Base-by-base conservation (phyloP, 2,888 invertebrate genomes). In the Malthinus seriepunctatus region DNA sequence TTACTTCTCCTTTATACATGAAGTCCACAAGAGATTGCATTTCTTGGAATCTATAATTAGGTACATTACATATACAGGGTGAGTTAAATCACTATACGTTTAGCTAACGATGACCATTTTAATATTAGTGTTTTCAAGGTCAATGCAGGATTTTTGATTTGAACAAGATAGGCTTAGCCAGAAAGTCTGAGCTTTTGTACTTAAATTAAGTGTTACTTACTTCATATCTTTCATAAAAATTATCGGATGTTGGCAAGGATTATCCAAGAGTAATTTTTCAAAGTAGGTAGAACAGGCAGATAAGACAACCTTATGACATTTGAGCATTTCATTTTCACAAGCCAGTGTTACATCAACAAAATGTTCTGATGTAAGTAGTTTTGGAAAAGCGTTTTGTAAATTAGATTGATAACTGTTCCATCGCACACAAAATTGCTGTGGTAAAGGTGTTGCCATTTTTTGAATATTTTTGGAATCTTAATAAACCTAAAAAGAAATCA, bases 1-100 rank as follows among this genome's bases (percentile, higher is more conserved):
- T 92, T 32, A 93, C 93, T 75, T 93, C 93, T 0, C 93, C 93
- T 73, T 91, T 91, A 77, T 93, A 93, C 93, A 93, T 93, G 74
- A 93, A 93, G 78, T 92, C 92, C 33, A 93, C 91, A 42, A 93
- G 79, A 0, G 91, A 91, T 71, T 93, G 91, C 78, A 93, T 89
- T 71, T 93, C 92, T 80, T 90, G 90, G 73, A 91, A 87, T 73
- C 85, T 85, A 73, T 0, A 64, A 23, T 62, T 14, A 5, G 23
- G 23, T 5, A 23, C 23, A 23, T 23, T 3, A 38, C 14, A 8
- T 7, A 8, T 14, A 39, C 39, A 45, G 32, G 8, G 9, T 33
- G 1, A 4, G 6, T 46, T 8, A 39, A 50, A 50, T 15, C 9
- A 44, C n/a, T n/a, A n/a, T n/a, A n/a, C n/a, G n/a, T n/a, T n/a